Evolutionary conservation across 2,888 invertebrate species (phyloP), one percentile per base, ranked within the genome.

Genomic region (Pantelozetes paolii): DNA sequence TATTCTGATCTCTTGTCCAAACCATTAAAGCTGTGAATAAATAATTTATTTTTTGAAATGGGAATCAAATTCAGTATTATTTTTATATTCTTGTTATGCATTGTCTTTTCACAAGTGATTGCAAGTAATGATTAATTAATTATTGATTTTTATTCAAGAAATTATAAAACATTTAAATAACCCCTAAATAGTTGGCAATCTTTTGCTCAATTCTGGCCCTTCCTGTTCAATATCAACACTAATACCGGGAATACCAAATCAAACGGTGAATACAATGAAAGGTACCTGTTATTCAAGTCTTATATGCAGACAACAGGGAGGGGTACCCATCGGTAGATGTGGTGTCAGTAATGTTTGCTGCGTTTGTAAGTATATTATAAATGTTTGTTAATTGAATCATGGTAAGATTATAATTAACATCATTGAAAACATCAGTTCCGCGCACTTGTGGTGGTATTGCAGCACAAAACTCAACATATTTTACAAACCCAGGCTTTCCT

Each of bases 391-490:
- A 30, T 26, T 26, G 26, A 54, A 23, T 54, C 6, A 54, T 26
- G 1, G 13, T 2, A 54, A 50, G 5, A 50, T n/a, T 11, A 50
- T n/a, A 23, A 23, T 36, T 20, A 15, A 15, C n/a, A 36, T 54
- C 8, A 32, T n/a, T n/a, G n/a, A n/a, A 36, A 5, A 36, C 9
- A 36, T 36, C 32, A 77, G 77, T 76, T 74, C 77, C 76, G 48
- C 71, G 76, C 59, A 76, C 76, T 18, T 94, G 93, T 78, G 92
- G 91, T 0, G 89, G 89, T 70, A 86, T 88, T 0, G 88, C 90
- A 0, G 85, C 87, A 0, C 89, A 90, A 80, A 94, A 94, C 81
- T 89, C 89, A 1, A 92, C 93, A 0, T 92, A 92, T 80, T 93
- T 93, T 81, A 91, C 92, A 0, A 92, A 92, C 82, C 86, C 86